Conservation (phyloP, 2,113 vertebrate genomes). For the Tyto alba region DNA sequence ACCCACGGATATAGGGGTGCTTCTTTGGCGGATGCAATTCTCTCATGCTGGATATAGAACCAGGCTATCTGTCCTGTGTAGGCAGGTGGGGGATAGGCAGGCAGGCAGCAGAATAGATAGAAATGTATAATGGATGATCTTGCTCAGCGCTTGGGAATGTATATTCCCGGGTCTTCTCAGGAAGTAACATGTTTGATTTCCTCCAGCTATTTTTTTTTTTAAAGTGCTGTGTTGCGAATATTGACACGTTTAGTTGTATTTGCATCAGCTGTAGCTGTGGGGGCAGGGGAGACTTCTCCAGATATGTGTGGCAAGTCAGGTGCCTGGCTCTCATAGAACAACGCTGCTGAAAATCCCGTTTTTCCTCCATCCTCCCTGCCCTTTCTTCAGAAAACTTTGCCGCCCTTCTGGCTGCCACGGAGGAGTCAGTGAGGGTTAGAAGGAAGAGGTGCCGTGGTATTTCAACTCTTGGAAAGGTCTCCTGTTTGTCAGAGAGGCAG, state of each 20-base stretch:
- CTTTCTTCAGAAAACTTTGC: background rate
- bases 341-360: background rate
- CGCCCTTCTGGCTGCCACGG: background rate
- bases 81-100: background rate
- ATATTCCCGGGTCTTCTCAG: background rate
- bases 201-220: slow-evolving; percentile 30
- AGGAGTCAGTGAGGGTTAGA: background rate
- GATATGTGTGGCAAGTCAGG: background rate
- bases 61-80: background rate
- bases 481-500: background rate
- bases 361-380: background rate
- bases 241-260: background rate
- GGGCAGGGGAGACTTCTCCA: background rate
- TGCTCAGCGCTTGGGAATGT: background rate
- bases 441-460: background rate
- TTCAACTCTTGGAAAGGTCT: background rate
- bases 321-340: background rate
- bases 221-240: background rate
- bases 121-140: slow-evolving; percentile 48
- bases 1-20: background rate
- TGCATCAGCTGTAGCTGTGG: background rate
- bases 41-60: background rate
- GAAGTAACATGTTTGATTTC: slow-evolving; percentile 32
- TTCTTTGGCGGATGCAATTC: background rate
- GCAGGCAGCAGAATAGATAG: background rate